Percentiles rank a stretch among this genome's conserved stretches.
Evolutionary conservation across 2,888 invertebrate genomes (phyloP).

Genomic region (Eulithis testata): DNA sequence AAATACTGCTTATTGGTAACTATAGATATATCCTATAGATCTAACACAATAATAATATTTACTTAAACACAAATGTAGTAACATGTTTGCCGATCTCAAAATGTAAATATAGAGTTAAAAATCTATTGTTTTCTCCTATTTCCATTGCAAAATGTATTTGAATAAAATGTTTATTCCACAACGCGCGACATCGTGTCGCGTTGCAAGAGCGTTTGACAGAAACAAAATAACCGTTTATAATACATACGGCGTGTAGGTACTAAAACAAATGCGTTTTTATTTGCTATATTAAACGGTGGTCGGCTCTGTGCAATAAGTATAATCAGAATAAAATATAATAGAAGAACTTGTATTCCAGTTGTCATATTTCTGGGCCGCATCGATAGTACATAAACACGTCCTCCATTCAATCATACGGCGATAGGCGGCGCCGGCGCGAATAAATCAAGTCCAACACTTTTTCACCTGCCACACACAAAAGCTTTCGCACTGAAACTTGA

Average conservation of each 20-base stretch:
- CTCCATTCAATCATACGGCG: slow-evolving; percentile 80
- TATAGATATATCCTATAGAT: too few relatives aligned
- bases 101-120: background rate
- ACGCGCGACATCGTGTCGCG: slow-evolving; percentile 53
- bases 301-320: background rate
- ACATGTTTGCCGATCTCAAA: too few relatives aligned
- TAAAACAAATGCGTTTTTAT: background rate
- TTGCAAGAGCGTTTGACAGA: slow-evolving; percentile 65
- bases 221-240: slow-evolving; percentile 66
- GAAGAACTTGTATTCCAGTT: slow-evolving; percentile 66
- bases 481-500: slow-evolving; percentile 83
- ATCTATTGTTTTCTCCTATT: background rate
- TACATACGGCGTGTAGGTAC: slow-evolving; percentile 41
- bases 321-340: slow-evolving; percentile 4
- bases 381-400: slow-evolving; percentile 79
- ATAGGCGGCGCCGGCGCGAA: slow-evolving; percentile 81
- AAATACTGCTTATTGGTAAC: background rate
- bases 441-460: slow-evolving; percentile 83
- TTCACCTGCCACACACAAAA: slow-evolving; percentile 85
- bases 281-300: background rate
- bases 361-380: slow-evolving; percentile 77
- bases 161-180: slow-evolving; percentile 48
- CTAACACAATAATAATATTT: too few relatives aligned
- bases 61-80: too few relatives aligned
- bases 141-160: slow-evolving; percentile 54